Evolutionary conservation across 2,797 vertebrate genomes (phyloP), one percentile per base, ranked within the genome.

Genomic region (Hippopotamyrus pictus): DNA sequence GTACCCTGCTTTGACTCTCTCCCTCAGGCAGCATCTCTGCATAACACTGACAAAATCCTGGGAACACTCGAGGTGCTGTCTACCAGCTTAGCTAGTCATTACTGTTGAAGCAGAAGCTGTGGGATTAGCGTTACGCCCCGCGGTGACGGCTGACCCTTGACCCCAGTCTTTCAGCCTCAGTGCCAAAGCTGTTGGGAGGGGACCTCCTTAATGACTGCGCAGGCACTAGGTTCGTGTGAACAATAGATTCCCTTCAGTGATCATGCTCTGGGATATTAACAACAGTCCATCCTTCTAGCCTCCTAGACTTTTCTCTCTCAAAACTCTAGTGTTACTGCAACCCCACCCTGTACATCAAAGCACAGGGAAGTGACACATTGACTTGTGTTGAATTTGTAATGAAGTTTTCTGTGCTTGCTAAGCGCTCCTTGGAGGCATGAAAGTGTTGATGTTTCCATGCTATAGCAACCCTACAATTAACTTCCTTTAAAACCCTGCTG

Each of bases 261-360:
- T 53, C 50, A 50, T 19, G 25, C 84, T 33, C 83, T 85, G 46
- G 22, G 46, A 85, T 51, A 85, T 85, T 85, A 50, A 48, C 84
- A 29, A 33, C 46, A 51, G 46, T 33, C 46, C 84, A 51, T 53
- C 84, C 5, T 25, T 33, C 84, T 46, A 50, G 44, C 8, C 44
- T 22, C 82, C 82, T 46, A 48, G 44, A 44, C 48, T 51, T 51
- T 25, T 82, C 76, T 44, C 76, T 82, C 76, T 44, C 44, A 48
- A 84, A 84, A 25, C 41, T 50, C 82, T 29, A 50, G 46, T 84
- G 46, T 84, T 50, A 84, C 82, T 48, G 44, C 44, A 25, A 50
- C 82, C 46, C 41, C 82, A 25, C 82, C 82, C 85, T 57, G 82
- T 37, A 41, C 85, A 33, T 86, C 85, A 86, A 86, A 86, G 85